Evolutionary conservation across 2,888 invertebrate species (phyloP), one percentile per base, ranked within the genome.

Genomic region (Apotomis betuletana): DNA sequence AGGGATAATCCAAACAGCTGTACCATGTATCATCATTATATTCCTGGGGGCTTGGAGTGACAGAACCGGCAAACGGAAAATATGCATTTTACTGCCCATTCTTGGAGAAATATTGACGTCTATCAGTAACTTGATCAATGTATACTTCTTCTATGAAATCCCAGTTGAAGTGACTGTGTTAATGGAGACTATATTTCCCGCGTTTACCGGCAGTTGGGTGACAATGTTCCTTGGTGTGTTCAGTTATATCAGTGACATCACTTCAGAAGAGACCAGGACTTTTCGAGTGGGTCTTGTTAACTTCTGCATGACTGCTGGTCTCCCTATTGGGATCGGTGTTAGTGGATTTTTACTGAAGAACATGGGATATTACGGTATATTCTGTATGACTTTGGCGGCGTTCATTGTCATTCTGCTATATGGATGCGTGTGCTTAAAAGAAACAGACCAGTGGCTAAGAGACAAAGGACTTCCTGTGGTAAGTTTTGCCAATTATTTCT

Each of bases 401-500:
- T 90, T 94, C 62, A 78, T 95, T 5, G 80, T 96, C 58, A 95
- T 96, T 55, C 94, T 97, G 67, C 81, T 95, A 55, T 97, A 97
- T 78, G 97, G 97, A 0, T 90, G 95, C 59, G 94, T 95, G 73
- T 94, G 94, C 69, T 93, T 97, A 75, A 94, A 95, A 71, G 97
- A 97, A 81, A 94, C 95, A 27, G 94, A 94, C 54, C 77, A 85
- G 3, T 86, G 88, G 80, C 83, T 92, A 0, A 79, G 76, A 67
- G 85, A 87, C 1, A 90, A 85, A 79, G 91, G 90, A 36, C 70
- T 85, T 1, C 86, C 89, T 10, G 83, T 82, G 77, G 92, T 92
- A 81, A 89, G 92, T 90, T 70, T 5, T 46, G 55, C 55, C 46
- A 63, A 54, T 61, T 52, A 12, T 41, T 36, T 13, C 10, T 36